A percentile compares a stretch with the other conserved stretches of the same genome.
These are phyloP conservation scores for Mustelus asterias DNA, from an alignment of 2,113 vertebrate genomes.

Conservation along the genomic window DNA sequence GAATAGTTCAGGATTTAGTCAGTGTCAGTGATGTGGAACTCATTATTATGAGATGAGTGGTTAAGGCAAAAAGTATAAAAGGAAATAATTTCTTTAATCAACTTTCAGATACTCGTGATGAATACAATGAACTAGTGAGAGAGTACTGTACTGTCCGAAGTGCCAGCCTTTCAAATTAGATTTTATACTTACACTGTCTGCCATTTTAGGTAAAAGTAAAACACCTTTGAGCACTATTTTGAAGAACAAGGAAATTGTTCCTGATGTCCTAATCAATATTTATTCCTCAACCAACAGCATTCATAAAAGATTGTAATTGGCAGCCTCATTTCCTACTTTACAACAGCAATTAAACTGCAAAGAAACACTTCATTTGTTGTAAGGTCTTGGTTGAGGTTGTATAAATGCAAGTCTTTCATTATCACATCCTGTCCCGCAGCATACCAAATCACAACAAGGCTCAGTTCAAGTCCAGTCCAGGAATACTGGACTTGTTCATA, in stretches of 20 bases:
- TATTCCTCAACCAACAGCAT: too few relatives aligned
- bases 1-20: not conserved
- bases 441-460: not conserved
- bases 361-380: not conserved
- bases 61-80: too few relatives aligned
- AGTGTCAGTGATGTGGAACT: not conserved
- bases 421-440: not conserved
- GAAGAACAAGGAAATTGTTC: not conserved
- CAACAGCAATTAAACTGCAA: not conserved
- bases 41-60: too few relatives aligned
- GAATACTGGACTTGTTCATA: not conserved
- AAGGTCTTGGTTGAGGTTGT: not conserved
- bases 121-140: not conserved
- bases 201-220: not conserved
- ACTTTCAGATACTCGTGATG: not conserved
- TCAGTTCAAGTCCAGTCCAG: not conserved
- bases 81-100: not conserved
- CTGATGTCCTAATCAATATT: not conserved
- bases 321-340: not conserved
- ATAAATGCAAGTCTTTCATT: not conserved
- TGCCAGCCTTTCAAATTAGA: not conserved
- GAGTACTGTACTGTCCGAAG: not conserved
- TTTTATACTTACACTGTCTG: not conserved
- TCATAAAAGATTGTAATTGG: not conserved
- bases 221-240: not conserved